These are phyloP conservation scores for Gadopsis marmoratus DNA, from an alignment of 2,797 vertebrate species.

Conservation along the genomic window DNA sequence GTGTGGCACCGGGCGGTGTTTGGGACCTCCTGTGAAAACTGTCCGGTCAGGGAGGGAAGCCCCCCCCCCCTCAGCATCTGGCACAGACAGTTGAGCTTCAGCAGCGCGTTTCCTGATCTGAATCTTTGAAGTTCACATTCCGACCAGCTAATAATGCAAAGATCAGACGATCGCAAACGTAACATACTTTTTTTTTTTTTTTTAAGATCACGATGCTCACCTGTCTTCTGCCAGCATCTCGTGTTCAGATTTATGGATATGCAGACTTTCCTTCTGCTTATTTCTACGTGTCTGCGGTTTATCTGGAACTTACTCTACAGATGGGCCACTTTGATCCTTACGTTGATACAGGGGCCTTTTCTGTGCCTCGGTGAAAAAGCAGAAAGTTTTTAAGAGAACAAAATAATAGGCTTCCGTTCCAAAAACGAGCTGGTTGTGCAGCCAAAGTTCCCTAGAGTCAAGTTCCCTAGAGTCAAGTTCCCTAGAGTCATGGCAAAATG, in stretches of 20 bases:
- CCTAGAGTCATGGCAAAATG: background rate
- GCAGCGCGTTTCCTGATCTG: background rate
- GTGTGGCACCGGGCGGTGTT: constrained; percentile 45
- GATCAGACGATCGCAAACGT: background rate
- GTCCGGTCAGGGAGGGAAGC: background rate
- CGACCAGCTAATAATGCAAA: background rate
- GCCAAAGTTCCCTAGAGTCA: too few species aligned
- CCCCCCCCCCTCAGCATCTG: too few species aligned
- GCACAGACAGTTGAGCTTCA: background rate
- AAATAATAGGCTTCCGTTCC: background rate
- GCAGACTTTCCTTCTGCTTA: background rate
- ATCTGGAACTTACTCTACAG: background rate
- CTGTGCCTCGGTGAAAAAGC: background rate
- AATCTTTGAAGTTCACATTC: background rate
- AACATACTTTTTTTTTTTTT: background rate
- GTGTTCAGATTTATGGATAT: background rate
- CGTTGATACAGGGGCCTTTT: background rate
- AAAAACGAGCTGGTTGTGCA: background rate
- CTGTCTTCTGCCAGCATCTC: background rate
- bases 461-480: too few species aligned
- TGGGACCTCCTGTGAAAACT: constrained; percentile 68
- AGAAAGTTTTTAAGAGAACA: background rate
- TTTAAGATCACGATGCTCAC: background rate
- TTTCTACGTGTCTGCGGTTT: background rate
- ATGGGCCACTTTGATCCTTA: background rate